phyloP scores from a whole-genome alignment of 2,888 invertebrate species.

The Drosophila affinis region DNA sequence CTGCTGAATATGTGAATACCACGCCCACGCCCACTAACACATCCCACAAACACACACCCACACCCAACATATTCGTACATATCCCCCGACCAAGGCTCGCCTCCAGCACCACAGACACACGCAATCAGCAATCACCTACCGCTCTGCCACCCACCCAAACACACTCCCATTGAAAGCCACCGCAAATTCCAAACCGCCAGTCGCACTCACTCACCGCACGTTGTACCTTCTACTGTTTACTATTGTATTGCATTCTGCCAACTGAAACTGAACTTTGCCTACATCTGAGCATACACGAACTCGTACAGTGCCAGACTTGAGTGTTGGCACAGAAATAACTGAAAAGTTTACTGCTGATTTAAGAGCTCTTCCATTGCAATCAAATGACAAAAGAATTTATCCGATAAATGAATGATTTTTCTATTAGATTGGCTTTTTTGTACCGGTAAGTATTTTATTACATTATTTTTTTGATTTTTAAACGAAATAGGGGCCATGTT shows the following conservation, averaged over 20 bases:
- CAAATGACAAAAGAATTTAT: no score
- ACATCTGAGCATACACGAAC: conserved; percentile 1
- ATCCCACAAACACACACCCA: conserved; percentile 26
- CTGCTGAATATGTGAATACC: conserved; percentile 79
- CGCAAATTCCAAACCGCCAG: conserved; percentile 53
- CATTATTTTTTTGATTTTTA: no score
- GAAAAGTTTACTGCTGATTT: no score
- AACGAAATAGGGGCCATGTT: no score
- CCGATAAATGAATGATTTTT: no score
- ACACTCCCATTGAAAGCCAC: conserved; percentile 27
- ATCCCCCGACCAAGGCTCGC: conserved; percentile 36
- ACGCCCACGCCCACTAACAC: conserved; percentile 51
- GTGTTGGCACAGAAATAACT: no score
- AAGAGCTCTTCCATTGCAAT: no score
- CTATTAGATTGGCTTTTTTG: no score
- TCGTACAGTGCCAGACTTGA: not conserved
- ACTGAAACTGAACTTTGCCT: conserved; percentile 25
- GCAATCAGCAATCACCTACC: not conserved
- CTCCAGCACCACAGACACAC: conserved; percentile 19
- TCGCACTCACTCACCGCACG: conserved; percentile 73
- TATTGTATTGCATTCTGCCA: conserved; percentile 69
- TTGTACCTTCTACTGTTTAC: conserved; percentile 76
- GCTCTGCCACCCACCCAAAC: conserved; percentile 27
- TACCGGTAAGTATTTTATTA: no score
- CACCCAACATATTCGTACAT: not conserved